phyloP scores from a whole-genome alignment of 2,888 invertebrate genomes.

The Pheosia gnoma region DNA sequence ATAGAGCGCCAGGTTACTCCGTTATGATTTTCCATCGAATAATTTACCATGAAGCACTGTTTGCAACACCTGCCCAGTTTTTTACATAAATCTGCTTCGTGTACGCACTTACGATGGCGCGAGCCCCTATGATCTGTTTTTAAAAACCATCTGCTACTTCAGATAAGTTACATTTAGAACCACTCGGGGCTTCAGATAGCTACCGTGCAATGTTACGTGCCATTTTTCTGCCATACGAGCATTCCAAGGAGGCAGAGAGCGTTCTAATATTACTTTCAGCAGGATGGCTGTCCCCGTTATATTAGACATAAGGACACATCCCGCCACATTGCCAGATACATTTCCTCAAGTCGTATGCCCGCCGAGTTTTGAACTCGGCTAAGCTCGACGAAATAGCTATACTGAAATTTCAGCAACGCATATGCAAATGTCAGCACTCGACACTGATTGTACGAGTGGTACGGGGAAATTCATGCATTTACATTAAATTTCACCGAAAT shows the following conservation, averaged over 20 bases:
- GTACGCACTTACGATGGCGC: conserved; percentile 60
- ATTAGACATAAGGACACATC: conserved; percentile 64
- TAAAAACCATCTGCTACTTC: conserved; percentile 56
- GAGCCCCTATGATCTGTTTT: conserved; percentile 52
- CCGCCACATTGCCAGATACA: conserved; percentile 59
- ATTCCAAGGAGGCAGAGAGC: conserved; percentile 48
- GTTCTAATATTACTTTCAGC: conserved; percentile 58
- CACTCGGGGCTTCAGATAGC: conserved; percentile 49
- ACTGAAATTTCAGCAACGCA: conserved; percentile 80
- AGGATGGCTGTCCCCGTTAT: conserved; percentile 50
- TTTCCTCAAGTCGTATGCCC: conserved; percentile 63
- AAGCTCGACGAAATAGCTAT: conserved; percentile 76
- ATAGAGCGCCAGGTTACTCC: conserved; percentile 34
- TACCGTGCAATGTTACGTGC: conserved; percentile 32
- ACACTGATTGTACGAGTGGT: conserved; percentile 83
- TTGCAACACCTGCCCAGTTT: conserved; percentile 62
- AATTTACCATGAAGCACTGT: conserved; percentile 53
- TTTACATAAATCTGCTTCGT: conserved; percentile 61
- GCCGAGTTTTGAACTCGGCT: conserved; percentile 79
- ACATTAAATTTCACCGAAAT: conserved; percentile 82
- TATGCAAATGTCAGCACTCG: conserved; percentile 83
- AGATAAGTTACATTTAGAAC: conserved; percentile 60
- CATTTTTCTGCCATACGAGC: conserved; percentile 50
- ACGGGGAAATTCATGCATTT: conserved; percentile 81
- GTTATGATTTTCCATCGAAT: conserved; percentile 65